Base-by-base conservation (phyloP, 2,797 vertebrate genomes). In the Mormyrops boulengeri region DNA sequence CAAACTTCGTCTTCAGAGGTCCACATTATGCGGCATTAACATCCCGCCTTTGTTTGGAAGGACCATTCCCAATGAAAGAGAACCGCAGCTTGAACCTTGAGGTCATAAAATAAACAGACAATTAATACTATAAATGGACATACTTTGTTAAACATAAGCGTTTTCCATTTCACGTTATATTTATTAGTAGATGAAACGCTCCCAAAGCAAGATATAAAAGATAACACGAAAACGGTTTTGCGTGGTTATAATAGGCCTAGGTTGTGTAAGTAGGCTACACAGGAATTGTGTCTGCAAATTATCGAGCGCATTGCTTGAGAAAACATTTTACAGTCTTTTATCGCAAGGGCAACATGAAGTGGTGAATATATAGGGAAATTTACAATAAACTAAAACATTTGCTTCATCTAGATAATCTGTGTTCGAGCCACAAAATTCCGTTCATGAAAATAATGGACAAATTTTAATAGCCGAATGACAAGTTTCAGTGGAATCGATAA, bases 71-170 rank as follows among this genome's bases (percentile, higher is more conserved):
- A 89, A 94, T 86, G 89, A 94, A 94, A 95, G 95, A 94, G 95
- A 95, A 93, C 95, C 93, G 94, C 93, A 94, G 91, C 92, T 91
- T 96, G 95, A 95, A 95, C 95, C 92, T 89, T 89, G 94, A 91
- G 95, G 95, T 96, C 95, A 95, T 93, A 92, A 95, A 96, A 95
- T 95, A 94, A 95, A 94, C 92, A 91, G 89, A 91, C 93, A 96
- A 96, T 96, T 95, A 95, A 94, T 93, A 93, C 94, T 95, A 95
- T 95, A 95, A 95, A 96, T 95, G 95, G 94, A 91, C 91, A 88
- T 19, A 93, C 93, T 93, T 92, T 93, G 92, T 91, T 93, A 92
- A 93, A 92, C 90, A 90, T 91, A 92, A 94, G 92, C 93, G 94
- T 95, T 94, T 49, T 93, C 93, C 94, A 94, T 93, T 93, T 93